Evolutionary conservation across 2,113 vertebrate genomes (phyloP).

Genomic region (Cathartes aura): DNA sequence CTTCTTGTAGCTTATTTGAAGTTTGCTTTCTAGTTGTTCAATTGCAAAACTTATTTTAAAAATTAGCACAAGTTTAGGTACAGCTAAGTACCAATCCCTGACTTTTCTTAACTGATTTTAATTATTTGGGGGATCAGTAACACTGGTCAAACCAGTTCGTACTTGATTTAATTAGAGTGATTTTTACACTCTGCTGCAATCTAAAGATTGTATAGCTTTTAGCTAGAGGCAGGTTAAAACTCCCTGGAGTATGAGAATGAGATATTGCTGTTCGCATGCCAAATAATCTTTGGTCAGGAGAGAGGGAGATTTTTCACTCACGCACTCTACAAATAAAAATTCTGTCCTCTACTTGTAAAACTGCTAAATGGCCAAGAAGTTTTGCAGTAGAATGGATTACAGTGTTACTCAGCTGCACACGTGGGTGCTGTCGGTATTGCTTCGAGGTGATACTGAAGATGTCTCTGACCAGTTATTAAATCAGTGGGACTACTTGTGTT

Average conservation of each 20-base stretch:
- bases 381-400: background rate
- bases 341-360: slow-evolving; percentile 21
- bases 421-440: background rate
- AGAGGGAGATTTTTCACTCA: slow-evolving; percentile 8
- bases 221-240: slow-evolving; percentile 68
- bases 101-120: slow-evolving; percentile 34
- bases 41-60: background rate
- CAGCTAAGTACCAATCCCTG: background rate
- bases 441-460: background rate
- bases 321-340: background rate
- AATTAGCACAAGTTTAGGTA: background rate
- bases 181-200: slow-evolving; percentile 65
- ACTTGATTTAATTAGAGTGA: slow-evolving; percentile 66
- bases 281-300: slow-evolving; percentile 34
- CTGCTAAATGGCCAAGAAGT: background rate
- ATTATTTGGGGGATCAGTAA: slow-evolving; percentile 63
- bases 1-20: background rate
- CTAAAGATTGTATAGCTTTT: slow-evolving; percentile 57
- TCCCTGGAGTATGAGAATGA: slow-evolving; percentile 36
- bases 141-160: slow-evolving; percentile 65
- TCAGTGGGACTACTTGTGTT: background rate
- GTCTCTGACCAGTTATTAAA: background rate
- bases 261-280: slow-evolving; percentile 25
- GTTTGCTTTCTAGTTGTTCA: background rate
- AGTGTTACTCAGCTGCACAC: background rate